Percentiles rank a stretch among this genome's conserved stretches.
Evolutionary conservation across 2,113 vertebrate genomes (phyloP).

Genomic region (Semnornis frantzii): DNA sequence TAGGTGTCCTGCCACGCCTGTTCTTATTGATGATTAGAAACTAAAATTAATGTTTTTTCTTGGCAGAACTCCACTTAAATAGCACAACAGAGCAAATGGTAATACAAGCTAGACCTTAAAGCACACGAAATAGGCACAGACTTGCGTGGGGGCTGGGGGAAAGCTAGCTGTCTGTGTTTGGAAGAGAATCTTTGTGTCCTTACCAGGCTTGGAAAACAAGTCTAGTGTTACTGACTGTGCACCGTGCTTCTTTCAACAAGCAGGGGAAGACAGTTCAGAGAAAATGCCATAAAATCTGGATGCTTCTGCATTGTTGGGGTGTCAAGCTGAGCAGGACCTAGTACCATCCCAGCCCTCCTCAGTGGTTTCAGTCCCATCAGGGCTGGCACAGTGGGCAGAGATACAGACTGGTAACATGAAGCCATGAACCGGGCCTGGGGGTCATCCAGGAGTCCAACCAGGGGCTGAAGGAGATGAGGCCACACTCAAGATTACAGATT

Average conservation of each 20-base stretch:
- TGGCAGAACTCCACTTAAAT: neutral
- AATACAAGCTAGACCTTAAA: conserved; percentile 7
- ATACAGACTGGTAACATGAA: neutral
- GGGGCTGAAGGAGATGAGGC: fast-evolving
- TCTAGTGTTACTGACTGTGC: neutral
- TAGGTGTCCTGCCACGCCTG: neutral
- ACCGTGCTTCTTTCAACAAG: neutral
- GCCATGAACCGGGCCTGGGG: neutral
- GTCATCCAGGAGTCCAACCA: neutral
- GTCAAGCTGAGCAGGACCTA: neutral
- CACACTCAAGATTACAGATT: neutral
- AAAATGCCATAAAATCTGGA: neutral
- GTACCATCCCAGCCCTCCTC: neutral
- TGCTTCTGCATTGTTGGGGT: neutral
- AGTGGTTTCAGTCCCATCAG: neutral
- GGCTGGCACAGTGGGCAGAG: neutral
- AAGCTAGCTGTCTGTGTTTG: neutral
- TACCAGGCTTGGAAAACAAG: neutral
- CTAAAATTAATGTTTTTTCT: neutral
- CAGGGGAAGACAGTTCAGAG: neutral
- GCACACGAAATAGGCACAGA: neutral
- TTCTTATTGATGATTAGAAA: conserved; percentile 36
- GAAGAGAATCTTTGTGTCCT: neutral
- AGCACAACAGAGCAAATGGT: neutral
- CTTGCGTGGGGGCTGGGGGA: too few relatives aligned